Base-by-base conservation (phyloP, 1,140 invertebrate genomes). In the Pseudomyrmex pallidus region DNA sequence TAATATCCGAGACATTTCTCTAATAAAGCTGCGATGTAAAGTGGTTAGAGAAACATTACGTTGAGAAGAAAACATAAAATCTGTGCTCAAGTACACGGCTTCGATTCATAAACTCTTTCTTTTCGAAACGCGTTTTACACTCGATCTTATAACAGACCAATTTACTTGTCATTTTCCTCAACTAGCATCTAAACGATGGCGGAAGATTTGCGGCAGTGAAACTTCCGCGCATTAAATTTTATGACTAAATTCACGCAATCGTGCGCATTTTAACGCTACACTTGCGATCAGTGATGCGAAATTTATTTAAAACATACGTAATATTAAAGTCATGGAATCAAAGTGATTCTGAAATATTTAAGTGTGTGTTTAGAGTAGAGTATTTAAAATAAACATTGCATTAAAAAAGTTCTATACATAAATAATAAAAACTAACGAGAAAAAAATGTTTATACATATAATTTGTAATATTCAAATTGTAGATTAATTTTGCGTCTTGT, bases 1-100 rank as follows among this genome's bases (percentile, higher is more conserved):
- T 63, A 63, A 2, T 64, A 66, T 12, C 5, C 5, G 66, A 44
- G 4, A 54, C 22, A 15, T 61, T 44, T 46, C 12, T 76, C 8
- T 66, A 77, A 77, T 66, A 2, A 10, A 76, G 2, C 61, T n/a
- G 10, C 46, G 25, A 62, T 48, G 10, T 7, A 46, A 62, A 15
- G 46, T 62, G 20, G 54, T 76, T 62, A 15, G 13, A 76, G 44
- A 17, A 15, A 67, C 13, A 67, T 76, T 9, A 76, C 12, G 25
- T 66, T 76, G 67, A 64, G 1, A 52, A 35, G 7, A 44, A 13
- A 76, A 76, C 22, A 63, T 44, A 20, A 67, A 66, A 12, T 54
- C 25, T 68, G 46, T 0, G 67, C 9, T 50, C 2, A 62, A 52
- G 12, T 74, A 62, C 25, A 74, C 7, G 7, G 2, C 17, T 48